Conservation (phyloP, 2,888 invertebrate species). For the Melieria omissa region DNA sequence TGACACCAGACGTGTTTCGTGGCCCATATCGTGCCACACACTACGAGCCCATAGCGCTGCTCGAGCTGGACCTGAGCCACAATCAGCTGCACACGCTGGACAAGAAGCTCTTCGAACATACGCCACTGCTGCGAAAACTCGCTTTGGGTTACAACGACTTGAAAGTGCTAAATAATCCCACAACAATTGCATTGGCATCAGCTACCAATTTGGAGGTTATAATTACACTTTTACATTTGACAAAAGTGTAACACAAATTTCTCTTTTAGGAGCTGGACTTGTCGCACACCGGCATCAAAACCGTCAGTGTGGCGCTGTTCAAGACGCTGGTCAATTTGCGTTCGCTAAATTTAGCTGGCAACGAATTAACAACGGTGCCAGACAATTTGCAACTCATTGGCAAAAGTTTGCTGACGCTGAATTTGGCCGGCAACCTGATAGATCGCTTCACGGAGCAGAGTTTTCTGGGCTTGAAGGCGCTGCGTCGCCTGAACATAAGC, state of each 20-base stretch:
- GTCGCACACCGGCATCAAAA: conserved; percentile 71
- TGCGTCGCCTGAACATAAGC: conserved; percentile 73
- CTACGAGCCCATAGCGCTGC: conserved; percentile 72
- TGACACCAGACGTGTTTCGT: conserved; percentile 75
- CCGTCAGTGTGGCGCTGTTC: conserved; percentile 70
- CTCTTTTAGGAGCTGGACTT: conserved; percentile 69
- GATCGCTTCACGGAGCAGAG: conserved; percentile 71
- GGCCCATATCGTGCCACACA: conserved; percentile 72
- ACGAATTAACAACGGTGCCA: conserved; percentile 72
- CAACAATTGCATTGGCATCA: conserved; percentile 71
- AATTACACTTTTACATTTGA: background rate
- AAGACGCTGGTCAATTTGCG: conserved; percentile 68
- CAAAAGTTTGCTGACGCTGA: conserved; percentile 70
- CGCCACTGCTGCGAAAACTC: conserved; percentile 72
- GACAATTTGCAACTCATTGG: conserved; percentile 70
- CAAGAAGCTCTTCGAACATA: conserved; percentile 73
- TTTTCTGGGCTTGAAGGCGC: conserved; percentile 70
- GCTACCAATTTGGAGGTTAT: conserved; percentile 70
- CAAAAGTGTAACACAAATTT: conserved; percentile 3
- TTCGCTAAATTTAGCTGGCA: conserved; percentile 72
- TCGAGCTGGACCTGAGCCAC: conserved; percentile 73
- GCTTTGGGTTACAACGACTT: conserved; percentile 74
- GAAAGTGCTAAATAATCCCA: conserved; percentile 72
- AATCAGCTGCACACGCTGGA: conserved; percentile 74
- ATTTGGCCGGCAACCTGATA: conserved; percentile 73